Base-by-base conservation (phyloP, 2,797 vertebrate genomes). In the Hephaestus fuliginosus region DNA sequence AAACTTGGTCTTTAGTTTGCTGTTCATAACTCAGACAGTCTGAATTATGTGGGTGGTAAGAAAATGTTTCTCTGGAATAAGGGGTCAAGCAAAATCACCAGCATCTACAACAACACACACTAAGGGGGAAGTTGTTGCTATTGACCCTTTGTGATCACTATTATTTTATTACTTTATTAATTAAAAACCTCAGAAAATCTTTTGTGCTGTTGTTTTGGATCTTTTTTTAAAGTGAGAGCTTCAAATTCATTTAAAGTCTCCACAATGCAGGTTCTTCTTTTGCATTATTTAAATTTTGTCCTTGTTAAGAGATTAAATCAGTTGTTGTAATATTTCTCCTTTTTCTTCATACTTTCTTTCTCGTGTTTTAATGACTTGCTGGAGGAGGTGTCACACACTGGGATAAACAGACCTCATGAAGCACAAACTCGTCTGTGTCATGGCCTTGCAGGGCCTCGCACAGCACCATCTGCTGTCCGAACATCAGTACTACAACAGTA, bases 401-500 rank as follows among this genome's bases (percentile, higher is more conserved):
- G 64, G 15, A 1, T 3, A 43, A 64, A 76, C n/a, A 20, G 44
- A 66, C 36, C 55, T 46, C 48, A 49, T 48, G 56, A 48, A 64
- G 33, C 36, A 64, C 25, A 73, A 60, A 62, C 44, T 7, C 17
- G 64, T 41, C 53, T 18, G 12, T 0, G 25, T 5, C 28, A 33
- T 53, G 56, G 67, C 39, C 43, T 0, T 44, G 48, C 70, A 70
- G 49, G 57, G 86, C 62, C 89, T 69, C 1, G 70, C 67, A 92
- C 88, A 93, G 93, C 95, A 75, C 95, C 95, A 95, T 95, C 95
- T 96, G 93, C 88, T 95, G 94, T 64, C 68, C 51, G 1, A 56
- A 49, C n/a, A 0, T 1, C 58, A 65, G 30, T 22, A 93, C 43
- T 95, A 74, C 95, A 95, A 11, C 17, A 28, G 28, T 0, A 70